These are phyloP conservation scores for Ara ararauna DNA, from an alignment of 2,797 vertebrate genomes.

Conservation along the genomic window DNA sequence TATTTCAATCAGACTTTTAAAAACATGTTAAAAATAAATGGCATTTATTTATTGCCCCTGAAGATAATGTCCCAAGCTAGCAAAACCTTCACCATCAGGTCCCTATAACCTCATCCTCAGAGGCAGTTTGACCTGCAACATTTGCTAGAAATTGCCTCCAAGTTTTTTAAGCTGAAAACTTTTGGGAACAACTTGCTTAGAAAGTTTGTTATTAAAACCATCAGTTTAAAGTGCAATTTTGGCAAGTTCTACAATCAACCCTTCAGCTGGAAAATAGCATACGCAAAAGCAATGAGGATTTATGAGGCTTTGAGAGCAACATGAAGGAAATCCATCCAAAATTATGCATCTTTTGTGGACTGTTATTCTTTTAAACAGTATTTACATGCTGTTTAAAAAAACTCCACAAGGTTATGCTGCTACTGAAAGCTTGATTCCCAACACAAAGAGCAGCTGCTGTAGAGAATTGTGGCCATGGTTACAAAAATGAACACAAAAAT, in stretches of 20 bases:
- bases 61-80: neutral
- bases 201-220: neutral
- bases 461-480: neutral
- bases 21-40: neutral
- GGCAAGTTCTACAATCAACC: neutral
- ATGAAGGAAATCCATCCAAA: conserved; percentile 25
- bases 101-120: neutral
- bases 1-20: neutral
- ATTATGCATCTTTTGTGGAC: neutral
- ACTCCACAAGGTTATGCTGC: neutral
- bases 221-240: neutral
- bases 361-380: neutral
- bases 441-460: neutral
- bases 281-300: conserved; percentile 26
- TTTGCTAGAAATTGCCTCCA: neutral
- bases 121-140: neutral
- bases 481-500: conserved; percentile 62
- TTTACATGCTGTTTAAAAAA: conserved; percentile 15
- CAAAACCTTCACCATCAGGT: neutral
- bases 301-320: conserved; percentile 12
- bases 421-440: neutral
- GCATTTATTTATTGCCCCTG: neutral
- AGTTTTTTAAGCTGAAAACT: neutral
- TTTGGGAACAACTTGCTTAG: neutral
- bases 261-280: neutral